Percentiles rank a stretch among this genome's conserved stretches.
Evolutionary conservation across 1,140 invertebrate species (phyloP).

Genomic region (Drosophila lacertosa): DNA sequence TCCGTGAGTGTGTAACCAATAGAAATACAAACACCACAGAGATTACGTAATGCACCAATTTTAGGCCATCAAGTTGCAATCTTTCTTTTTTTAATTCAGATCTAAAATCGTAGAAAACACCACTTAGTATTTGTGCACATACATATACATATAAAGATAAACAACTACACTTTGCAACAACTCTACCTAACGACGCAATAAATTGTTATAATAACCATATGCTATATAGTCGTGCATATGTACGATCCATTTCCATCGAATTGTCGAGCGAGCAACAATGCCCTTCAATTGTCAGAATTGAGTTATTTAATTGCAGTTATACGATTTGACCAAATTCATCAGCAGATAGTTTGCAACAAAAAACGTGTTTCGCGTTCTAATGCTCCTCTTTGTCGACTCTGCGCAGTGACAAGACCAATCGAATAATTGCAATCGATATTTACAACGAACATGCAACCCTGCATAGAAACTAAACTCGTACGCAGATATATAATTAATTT

Average conservation of each 20-base stretch:
- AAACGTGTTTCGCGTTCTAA: constrained; percentile 39
- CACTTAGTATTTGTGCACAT: constrained; percentile 35
- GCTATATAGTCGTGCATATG: constrained; percentile 4
- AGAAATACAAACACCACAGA: constrained; percentile 32
- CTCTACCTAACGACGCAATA: constrained; percentile 34
- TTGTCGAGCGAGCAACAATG: constrained; percentile 4
- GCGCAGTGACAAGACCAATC: constrained; percentile 3
- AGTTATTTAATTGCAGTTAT: not conserved
- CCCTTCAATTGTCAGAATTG: not conserved
- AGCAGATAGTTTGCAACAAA: constrained; percentile 13
- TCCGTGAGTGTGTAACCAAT: constrained; percentile 12
- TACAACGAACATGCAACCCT: constrained; percentile 31
- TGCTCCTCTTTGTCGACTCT: not conserved
- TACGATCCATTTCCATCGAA: not conserved
- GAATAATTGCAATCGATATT: constrained; percentile 34
- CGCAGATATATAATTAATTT: constrained; percentile 4
- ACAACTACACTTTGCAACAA: constrained; percentile 14
- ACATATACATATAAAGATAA: constrained; percentile 12
- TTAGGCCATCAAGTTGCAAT: constrained; percentile 42
- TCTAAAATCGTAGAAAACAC: constrained; percentile 48
- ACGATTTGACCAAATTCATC: constrained; percentile 13
- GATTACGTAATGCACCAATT: constrained; percentile 47
- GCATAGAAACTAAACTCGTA: constrained; percentile 13
- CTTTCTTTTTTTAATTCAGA: constrained; percentile 21
- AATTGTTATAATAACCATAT: constrained; percentile 11